phyloP scores from a whole-genome alignment of 2,113 vertebrate species.

The Podarcis raffonei region DNA sequence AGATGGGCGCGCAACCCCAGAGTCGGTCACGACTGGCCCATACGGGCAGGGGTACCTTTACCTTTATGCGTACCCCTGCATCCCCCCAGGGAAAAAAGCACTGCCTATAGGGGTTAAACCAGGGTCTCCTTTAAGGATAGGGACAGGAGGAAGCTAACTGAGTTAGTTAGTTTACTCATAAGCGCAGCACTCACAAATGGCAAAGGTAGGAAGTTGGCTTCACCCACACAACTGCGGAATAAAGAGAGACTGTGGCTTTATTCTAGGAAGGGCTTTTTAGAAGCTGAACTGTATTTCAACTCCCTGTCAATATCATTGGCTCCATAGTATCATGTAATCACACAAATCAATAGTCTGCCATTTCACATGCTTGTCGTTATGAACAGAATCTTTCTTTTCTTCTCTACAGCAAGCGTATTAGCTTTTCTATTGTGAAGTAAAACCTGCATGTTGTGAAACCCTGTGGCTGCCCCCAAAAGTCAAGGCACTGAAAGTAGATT shows the following conservation, averaged over 20 bases:
- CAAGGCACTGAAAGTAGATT: slow-evolving; percentile 56
- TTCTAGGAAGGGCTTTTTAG: neutral
- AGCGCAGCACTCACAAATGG: neutral
- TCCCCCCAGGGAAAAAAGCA: neutral
- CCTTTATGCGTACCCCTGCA: no score
- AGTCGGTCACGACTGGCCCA: no score
- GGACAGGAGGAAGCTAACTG: neutral
- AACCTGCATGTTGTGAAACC: slow-evolving; percentile 27
- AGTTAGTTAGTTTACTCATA: neutral
- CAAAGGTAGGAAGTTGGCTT: neutral
- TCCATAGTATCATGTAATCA: slow-evolving; percentile 7
- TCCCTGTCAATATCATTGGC: neutral
- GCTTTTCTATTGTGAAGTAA: slow-evolving; percentile 26
- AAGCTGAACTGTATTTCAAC: neutral
- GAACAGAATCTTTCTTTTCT: neutral
- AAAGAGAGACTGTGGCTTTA: neutral
- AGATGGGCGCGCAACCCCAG: no score
- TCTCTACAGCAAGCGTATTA: neutral
- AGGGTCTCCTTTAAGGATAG: neutral
- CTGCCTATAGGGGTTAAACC: neutral
- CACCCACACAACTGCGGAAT: neutral
- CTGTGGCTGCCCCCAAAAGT: slow-evolving; percentile 17
- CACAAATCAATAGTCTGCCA: slow-evolving; percentile 7
- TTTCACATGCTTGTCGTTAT: neutral
- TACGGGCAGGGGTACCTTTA: no score